Base-by-base conservation (phyloP, 92 coral and sea anemone genomes). In the Epizoanthus ramosus region DNA sequence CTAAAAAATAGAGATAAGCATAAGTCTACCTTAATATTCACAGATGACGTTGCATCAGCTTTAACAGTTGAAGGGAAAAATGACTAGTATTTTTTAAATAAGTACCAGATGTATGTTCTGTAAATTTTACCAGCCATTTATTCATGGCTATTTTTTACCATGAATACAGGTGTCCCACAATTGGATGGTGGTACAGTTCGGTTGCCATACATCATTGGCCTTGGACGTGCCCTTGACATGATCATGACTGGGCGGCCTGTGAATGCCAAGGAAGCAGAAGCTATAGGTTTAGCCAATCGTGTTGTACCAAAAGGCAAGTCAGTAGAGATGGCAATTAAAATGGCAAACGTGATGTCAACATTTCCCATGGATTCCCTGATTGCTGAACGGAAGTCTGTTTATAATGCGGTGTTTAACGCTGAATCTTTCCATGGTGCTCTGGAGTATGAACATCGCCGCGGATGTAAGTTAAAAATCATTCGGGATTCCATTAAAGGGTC, bases 121-220 rank as follows among this genome's bases (percentile, higher is more conserved):
- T 28, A 28, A 28, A 2, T 28, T 28, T 28, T 28, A 2, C 31
- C 31, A 28, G 31, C 31, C 31, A 28, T 28, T 28, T 50, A n/a
- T 10, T 15, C 4, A 8, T 45, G 6, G 12, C 24, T 9, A 16
- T 21, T 14, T 3, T 8, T 6, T 37, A 37, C 28, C 68, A 17
- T 59, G 37, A 47, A 56, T 56, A 19, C 81, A 93, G 97, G 97
- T 72, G 92, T 93, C 57, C 97, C 97, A 13, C 72, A 88, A 60
- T 69, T 93, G 65, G 98, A 95, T 89, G 98, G 98, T 28, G 98
- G 98, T n/a, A 95, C 98, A 3, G 95, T 83, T 1, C 89, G 95
- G 57, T 71, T 95, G 71, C 93, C 94, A 23, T 89, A 91, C 75
- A 85, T 93, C 18, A 91, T 95, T 43, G 98, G 98, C 14, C 94